Evolutionary conservation across 1,140 invertebrate species (phyloP).

Genomic region (Yoshiicerus persimilis): DNA sequence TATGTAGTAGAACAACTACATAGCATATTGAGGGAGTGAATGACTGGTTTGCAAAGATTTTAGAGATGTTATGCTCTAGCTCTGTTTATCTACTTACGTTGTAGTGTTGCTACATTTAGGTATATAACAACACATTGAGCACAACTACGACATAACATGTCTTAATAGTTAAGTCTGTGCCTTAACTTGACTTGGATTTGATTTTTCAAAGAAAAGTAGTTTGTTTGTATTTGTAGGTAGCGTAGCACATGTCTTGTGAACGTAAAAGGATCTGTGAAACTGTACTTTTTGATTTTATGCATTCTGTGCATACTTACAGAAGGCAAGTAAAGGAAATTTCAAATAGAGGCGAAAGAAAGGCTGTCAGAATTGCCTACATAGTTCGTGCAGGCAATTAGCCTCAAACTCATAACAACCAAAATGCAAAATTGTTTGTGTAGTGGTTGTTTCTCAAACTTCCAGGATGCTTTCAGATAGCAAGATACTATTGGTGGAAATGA

Average conservation of each 20-base stretch:
- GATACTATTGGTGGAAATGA: not conserved
- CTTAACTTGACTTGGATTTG: not conserved
- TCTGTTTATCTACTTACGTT: not conserved
- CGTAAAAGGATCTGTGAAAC: constrained; percentile 5
- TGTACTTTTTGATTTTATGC: not conserved
- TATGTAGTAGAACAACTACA: no score
- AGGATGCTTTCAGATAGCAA: not conserved
- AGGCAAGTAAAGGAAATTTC: not conserved
- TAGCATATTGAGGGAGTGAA: not conserved
- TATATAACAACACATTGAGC: no score
- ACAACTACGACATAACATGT: no score
- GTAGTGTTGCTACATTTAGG: not conserved
- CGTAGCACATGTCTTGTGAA: not conserved
- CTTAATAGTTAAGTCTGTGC: not conserved
- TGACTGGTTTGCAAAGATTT: not conserved
- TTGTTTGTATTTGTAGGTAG: not conserved
- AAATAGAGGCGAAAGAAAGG: not conserved
- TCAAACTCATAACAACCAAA: not conserved
- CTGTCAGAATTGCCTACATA: not conserved
- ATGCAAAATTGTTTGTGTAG: not conserved
- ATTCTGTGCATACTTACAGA: not conserved
- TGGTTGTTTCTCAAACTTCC: not conserved
- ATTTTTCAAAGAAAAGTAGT: not conserved
- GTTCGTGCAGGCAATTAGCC: not conserved
- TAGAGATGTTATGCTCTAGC: not conserved